These are phyloP conservation scores for Rhagonycha lutea DNA, from an alignment of 2,888 invertebrate genomes.

Conservation along the genomic window DNA sequence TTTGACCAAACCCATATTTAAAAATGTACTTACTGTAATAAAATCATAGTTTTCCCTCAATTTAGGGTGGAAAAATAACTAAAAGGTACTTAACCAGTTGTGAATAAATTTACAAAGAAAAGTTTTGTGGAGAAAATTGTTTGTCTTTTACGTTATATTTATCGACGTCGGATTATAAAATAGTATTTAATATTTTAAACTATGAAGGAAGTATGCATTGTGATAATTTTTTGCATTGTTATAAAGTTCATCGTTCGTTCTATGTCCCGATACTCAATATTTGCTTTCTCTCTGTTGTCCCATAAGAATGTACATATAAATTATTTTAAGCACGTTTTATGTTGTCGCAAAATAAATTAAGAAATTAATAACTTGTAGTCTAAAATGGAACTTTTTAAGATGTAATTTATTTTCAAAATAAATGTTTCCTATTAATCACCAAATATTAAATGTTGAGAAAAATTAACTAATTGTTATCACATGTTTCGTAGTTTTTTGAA, in stretches of 20 bases:
- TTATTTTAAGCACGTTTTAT: background rate
- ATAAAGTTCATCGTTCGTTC: background rate
- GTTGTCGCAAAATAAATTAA: background rate
- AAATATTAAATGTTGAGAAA: conserved; percentile 29
- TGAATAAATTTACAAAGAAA: no score
- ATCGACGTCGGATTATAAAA: no score
- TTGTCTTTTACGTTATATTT: no score
- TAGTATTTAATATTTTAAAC: no score
- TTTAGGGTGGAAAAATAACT: no score
- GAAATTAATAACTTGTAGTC: background rate
- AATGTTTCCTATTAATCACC: conserved; percentile 5
- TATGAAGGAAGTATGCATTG: background rate
- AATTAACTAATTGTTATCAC: conserved; percentile 42
- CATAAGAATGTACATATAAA: background rate
- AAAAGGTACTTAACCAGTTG: no score
- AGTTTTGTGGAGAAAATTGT: no score
- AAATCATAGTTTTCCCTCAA: no score
- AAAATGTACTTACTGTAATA: no score
- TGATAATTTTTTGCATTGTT: background rate
- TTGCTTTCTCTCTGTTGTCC: background rate
- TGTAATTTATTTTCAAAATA: background rate
- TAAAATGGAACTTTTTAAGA: background rate
- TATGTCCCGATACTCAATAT: background rate
- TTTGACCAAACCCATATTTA: no score
- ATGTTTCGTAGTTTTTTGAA: conserved; percentile 26